Conservation (phyloP, 1,140 invertebrate species). For the Tyrophagus putrescentiae region DNA sequence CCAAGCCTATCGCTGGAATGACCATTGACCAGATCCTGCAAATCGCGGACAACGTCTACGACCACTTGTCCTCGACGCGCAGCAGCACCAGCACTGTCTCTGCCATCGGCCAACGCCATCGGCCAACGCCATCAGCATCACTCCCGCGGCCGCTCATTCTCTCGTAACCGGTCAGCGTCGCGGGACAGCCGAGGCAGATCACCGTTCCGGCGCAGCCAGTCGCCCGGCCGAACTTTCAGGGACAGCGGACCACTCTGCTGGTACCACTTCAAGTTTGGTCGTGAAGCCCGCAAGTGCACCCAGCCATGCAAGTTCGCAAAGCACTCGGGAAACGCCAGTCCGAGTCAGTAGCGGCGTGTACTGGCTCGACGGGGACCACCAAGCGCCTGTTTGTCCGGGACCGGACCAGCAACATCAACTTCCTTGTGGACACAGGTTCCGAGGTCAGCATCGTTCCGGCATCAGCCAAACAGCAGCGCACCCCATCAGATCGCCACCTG, state of each 20-base stretch:
- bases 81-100: background rate
- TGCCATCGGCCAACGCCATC: too few relatives aligned
- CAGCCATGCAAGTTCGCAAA: background rate
- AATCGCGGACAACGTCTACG: background rate
- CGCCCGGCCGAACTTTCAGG: too few relatives aligned
- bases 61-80: background rate
- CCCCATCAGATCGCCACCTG: background rate
- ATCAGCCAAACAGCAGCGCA: background rate
- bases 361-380: background rate
- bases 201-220: background rate
- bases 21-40: background rate
- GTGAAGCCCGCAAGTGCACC: conserved; percentile 16
- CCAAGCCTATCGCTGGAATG: background rate
- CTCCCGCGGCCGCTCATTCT: background rate
- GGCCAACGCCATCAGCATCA: background rate
- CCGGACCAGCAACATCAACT: background rate
- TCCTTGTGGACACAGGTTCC: conserved; percentile 21
- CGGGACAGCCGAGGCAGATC: background rate
- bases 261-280: conserved; percentile 21
- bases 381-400: conserved; percentile 22
- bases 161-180: conserved; percentile 3
- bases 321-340: background rate
- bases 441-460: conserved; percentile 18
- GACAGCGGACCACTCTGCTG: too few relatives aligned
- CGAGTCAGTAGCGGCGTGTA: background rate